Base-by-base conservation (phyloP, 23 tunicate genomes). In the Halocynthia roretzi region DNA sequence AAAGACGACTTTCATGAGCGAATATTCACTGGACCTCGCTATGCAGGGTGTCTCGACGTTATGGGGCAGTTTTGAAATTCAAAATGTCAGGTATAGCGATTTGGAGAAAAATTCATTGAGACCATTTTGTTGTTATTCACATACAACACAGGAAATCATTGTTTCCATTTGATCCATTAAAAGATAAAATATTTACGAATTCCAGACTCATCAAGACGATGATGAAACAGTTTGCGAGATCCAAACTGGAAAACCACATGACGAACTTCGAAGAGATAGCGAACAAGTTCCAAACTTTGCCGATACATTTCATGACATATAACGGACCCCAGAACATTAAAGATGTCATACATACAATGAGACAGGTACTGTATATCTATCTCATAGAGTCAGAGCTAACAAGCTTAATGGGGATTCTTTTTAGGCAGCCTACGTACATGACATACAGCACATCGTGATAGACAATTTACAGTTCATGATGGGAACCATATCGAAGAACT, bases 381-480 rank as follows among this genome's bases (percentile, higher is more conserved):
- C 83, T 78, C 53, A 54, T 84, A n/a, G 60, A 31, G 2, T 31
- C 44, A 31, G 44, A 31, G 44, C 44, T 4, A 31, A 31, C 44
- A 31, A 31, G 44, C 44, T 31, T 4, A 31, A 31, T 31, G 1
- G 44, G 44, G 44, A n/a, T 15, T 1, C 2, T 9, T 74, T 74
- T 56, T 76, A 84, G 72, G 87, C 80, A 9, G 72, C 80, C 18
- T 68, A 77, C 40, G 84, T 64, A 53, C 56, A 83, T 63, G 87
- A 85, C 51, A 79, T 88, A 62, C 80, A 83, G 52, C 94, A 88
- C 60, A 68, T 88, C 7, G 65, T 88, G 51, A 83, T 88, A 11
- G 94, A 88, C 55, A 88, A 88, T 72, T 31, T 88, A 31, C 94
- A 88, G 75, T 88, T 83, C 64, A 85, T 88, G 84, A 60, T 88